A percentile compares a stretch with the other conserved stretches of the same genome.
These are phyloP conservation scores for Mesoligia furuncula DNA, from an alignment of 2,888 invertebrate species.

Conservation along the genomic window DNA sequence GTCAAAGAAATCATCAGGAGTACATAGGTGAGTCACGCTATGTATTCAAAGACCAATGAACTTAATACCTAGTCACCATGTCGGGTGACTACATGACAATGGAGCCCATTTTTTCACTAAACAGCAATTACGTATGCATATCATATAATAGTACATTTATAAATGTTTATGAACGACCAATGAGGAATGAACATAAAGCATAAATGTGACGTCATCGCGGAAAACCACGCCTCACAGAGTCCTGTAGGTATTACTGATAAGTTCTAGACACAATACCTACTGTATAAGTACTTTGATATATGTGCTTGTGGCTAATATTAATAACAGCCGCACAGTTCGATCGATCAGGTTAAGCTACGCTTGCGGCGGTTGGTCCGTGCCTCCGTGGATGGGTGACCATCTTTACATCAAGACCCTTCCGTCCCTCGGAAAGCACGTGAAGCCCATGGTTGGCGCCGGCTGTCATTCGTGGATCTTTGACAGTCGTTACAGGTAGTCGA, in stretches of 20 bases:
- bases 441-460: too few species aligned
- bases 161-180: conserved; percentile 7
- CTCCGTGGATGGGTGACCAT: too few species aligned
- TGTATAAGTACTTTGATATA: not conserved
- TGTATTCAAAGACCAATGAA: conserved; percentile 1
- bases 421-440: too few species aligned
- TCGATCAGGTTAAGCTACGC: too few species aligned
- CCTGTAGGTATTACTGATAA: conserved; percentile 49
- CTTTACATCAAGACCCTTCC: too few species aligned
- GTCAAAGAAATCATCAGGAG: not conserved
- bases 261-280: conserved; percentile 21
- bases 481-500: too few species aligned
- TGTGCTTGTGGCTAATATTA: too few species aligned
- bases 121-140: conserved; percentile 22
- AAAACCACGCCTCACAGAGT: conserved; percentile 48
- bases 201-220: conserved; percentile 29
- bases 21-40: not conserved
- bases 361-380: too few species aligned
- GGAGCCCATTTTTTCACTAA: conserved; percentile 4
- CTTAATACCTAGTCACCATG: not conserved
- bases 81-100: too few species aligned
- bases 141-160: conserved; percentile 17
- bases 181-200: conserved; percentile 17
- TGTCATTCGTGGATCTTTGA: too few species aligned
- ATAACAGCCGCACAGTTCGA: too few species aligned